These are phyloP conservation scores for Agrenia bidenticulata DNA, from an alignment of 2,888 invertebrate genomes.

Conservation along the genomic window DNA sequence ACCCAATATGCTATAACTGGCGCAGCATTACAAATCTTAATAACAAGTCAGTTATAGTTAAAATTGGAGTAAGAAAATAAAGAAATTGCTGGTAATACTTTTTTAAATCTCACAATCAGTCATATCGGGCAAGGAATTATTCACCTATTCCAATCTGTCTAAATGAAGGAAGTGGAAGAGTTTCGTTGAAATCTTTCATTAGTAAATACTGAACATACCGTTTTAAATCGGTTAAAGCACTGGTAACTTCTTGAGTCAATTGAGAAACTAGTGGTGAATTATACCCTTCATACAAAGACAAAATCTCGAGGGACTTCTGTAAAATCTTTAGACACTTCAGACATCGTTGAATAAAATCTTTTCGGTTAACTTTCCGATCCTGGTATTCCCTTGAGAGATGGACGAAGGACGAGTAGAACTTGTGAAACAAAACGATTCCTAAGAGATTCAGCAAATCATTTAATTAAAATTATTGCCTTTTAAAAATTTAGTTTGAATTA, in stretches of 20 bases:
- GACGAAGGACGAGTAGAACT: conserved; percentile 40
- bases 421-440: conserved; percentile 46
- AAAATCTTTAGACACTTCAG: conserved; percentile 40
- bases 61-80: no score
- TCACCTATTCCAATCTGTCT: background rate
- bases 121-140: background rate
- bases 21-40: no score
- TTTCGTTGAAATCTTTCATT: background rate
- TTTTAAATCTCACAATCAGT: no score
- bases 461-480: no score
- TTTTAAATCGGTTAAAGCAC: conserved; percentile 35
- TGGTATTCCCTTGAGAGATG: conserved; percentile 33
- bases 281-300: conserved; percentile 43
- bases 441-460: no score
- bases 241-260: conserved; percentile 43
- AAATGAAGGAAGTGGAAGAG: background rate
- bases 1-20: no score
- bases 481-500: no score
- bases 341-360: conserved; percentile 41
- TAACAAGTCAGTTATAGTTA: no score
- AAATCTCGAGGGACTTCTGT: conserved; percentile 40
- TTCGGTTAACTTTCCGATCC: conserved; percentile 21
- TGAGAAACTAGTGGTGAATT: conserved; percentile 25
- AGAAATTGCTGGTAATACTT: no score
- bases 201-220: conserved; percentile 5